Conservation (phyloP, 2,797 vertebrate genomes). For the Chiroxiphia lanceolata region DNA sequence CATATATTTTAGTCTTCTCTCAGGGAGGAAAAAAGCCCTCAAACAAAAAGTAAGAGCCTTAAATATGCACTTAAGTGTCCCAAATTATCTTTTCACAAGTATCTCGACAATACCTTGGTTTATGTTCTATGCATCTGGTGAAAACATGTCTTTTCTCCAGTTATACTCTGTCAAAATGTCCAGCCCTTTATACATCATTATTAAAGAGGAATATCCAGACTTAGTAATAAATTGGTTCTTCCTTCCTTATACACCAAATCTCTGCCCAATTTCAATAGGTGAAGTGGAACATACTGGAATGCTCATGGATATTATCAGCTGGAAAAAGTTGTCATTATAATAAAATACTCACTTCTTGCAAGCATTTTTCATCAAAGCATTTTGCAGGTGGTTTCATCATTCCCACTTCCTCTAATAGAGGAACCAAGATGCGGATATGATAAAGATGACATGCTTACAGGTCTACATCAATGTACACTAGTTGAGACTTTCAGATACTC, state of each 20-base stretch:
- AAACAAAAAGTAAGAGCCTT: not conserved
- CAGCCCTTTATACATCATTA: not conserved
- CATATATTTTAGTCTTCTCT: not conserved
- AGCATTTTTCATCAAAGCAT: slow-evolving; percentile 45
- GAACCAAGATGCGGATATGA: not conserved
- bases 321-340: slow-evolving; percentile 35
- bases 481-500: not conserved
- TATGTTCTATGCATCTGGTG: not conserved
- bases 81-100: slow-evolving; percentile 3
- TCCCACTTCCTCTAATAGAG: slow-evolving; percentile 21
- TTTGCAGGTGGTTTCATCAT: slow-evolving; percentile 42
- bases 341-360: slow-evolving; percentile 24
- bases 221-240: slow-evolving; percentile 11
- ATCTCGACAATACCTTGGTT: not conserved
- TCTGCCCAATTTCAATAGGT: not conserved
- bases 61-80: not conserved
- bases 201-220: not conserved
- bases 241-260: not conserved
- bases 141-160: slow-evolving; percentile 16
- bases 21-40: not conserved
- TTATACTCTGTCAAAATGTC: not conserved
- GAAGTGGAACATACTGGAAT: not conserved
- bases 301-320: not conserved
- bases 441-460: slow-evolving; percentile 28
- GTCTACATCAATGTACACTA: not conserved